Evolutionary conservation across 2,888 invertebrate genomes (phyloP), one percentile per base, ranked within the genome.

Genomic region (Cephus rjabovi): DNA sequence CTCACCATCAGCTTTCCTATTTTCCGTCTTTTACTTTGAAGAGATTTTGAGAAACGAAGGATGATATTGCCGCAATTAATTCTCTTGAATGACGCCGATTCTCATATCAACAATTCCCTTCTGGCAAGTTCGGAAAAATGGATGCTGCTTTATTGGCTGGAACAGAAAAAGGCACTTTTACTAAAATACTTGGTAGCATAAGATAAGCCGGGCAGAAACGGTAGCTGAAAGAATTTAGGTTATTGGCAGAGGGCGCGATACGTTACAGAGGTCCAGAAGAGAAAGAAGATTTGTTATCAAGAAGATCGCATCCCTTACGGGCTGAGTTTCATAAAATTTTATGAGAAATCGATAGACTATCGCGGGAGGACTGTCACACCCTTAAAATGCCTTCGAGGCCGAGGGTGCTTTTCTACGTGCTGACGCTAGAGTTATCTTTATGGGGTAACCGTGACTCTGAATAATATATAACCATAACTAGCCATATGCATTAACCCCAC

Each of bases 311-410:
- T 23, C 56, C 56, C 56, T 56, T 56, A 9, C 23, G 23, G 56
- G 23, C 56, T 56, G 31, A 71, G 12, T 83, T 81, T 83, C 83
- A 82, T 83, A 81, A 83, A 85, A 84, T 85, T 87, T 87, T 87
- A 87, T 87, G 85, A 85, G 84, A 86, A 87, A 87, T 87, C 87
- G 85, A 87, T 87, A 82, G 83, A 83, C 86, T 87, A 87, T 86
- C 86, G 81, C 83, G 33, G 31, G 2, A 70, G 31, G 9, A 70
- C 30, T 33, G 4, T 33, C 30, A 9, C 70, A 71, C 33, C 33
- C 71, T 31, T n/a, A 31, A 76, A 69, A 75, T 75, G 37, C 69
- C 69, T 75, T 75, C 30, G 31, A 69, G 33, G 34, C 33, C 70
- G 15, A 69, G 31, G 33, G 15, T 75, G n/a, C 23, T 56, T 75